Evolutionary conservation across 2,888 invertebrate genomes (phyloP).

Genomic region (Agonopterix subpropinquella): DNA sequence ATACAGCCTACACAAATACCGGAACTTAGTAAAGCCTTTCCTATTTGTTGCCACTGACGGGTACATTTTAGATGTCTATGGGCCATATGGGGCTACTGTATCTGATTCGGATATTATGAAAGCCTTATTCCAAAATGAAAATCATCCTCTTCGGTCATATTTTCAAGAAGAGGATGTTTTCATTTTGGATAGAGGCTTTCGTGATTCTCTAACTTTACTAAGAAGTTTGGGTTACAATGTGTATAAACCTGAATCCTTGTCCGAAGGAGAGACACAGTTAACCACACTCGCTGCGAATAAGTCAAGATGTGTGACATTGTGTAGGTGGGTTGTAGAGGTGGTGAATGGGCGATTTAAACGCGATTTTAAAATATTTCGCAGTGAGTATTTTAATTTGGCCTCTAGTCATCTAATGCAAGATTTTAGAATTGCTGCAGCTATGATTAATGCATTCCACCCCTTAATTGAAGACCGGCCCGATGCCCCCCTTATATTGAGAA

Average conservation of each 20-base stretch:
- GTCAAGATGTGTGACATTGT: constrained; percentile 9
- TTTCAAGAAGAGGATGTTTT: constrained; percentile 9
- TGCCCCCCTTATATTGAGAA: constrained; percentile 4
- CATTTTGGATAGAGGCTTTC: constrained; percentile 13
- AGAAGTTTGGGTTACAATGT: neutral
- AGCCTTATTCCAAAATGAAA: constrained; percentile 1
- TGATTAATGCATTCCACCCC: constrained; percentile 12
- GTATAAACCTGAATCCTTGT: constrained; percentile 8
- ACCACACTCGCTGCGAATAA: constrained; percentile 10
- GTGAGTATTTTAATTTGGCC: constrained; percentile 6
- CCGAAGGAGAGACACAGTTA: constrained; percentile 8
- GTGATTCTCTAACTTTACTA: constrained; percentile 6
- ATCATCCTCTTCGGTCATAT: constrained; percentile 3
- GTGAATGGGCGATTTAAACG: constrained; percentile 13
- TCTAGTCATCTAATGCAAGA: constrained; percentile 8
- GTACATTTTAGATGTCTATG: constrained; percentile 7
- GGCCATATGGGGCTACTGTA: constrained; percentile 7
- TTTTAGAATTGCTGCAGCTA: constrained; percentile 8
- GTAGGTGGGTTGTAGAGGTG: constrained; percentile 12
- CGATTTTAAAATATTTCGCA: constrained; percentile 7
- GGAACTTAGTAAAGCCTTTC: constrained; percentile 8
- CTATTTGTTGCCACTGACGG: constrained; percentile 8
- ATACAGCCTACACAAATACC: constrained; percentile 7
- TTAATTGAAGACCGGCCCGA: constrained; percentile 3
- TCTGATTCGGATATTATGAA: constrained; percentile 8